These are phyloP conservation scores for Empidonax traillii DNA, from an alignment of 2,113 vertebrate species.

Conservation along the genomic window DNA sequence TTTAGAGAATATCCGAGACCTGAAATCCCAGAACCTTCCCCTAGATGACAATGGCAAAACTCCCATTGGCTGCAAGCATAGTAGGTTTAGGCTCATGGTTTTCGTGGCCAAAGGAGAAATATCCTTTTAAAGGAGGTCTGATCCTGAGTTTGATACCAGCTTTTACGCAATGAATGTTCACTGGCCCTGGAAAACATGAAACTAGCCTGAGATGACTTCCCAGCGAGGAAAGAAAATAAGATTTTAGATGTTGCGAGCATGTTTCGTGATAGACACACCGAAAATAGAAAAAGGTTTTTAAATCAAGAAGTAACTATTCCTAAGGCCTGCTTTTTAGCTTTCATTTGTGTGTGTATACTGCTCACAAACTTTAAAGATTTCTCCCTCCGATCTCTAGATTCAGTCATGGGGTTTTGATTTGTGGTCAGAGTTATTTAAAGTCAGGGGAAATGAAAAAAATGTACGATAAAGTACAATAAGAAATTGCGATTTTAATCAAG, in stretches of 20 bases:
- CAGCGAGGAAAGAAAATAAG: neutral
- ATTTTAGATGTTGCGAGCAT: neutral
- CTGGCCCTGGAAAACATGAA: neutral
- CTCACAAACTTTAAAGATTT: constrained; percentile 22
- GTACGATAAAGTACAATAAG: constrained; percentile 52
- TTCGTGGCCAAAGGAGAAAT: neutral
- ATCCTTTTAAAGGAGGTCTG: neutral
- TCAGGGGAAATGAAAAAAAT: constrained; percentile 60
- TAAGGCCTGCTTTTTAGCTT: neutral
- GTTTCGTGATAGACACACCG: neutral
- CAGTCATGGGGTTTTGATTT: constrained; percentile 46
- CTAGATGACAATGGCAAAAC: constrained; percentile 26
- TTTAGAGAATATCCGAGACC: neutral
- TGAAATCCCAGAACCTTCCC: neutral
- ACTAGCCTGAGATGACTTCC: neutral
- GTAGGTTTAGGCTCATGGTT: neutral
- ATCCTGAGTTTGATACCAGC: neutral
- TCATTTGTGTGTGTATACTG: neutral
- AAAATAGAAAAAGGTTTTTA: constrained; percentile 7
- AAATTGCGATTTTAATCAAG: constrained; percentile 64
- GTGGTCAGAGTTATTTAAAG: constrained; percentile 63
- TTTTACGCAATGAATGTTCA: neutral
- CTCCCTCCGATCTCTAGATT: neutral
- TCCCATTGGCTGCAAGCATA: neutral
- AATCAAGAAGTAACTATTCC: neutral